Conservation (phyloP, 1,140 invertebrate species). For the Euglossa dilemma region DNA sequence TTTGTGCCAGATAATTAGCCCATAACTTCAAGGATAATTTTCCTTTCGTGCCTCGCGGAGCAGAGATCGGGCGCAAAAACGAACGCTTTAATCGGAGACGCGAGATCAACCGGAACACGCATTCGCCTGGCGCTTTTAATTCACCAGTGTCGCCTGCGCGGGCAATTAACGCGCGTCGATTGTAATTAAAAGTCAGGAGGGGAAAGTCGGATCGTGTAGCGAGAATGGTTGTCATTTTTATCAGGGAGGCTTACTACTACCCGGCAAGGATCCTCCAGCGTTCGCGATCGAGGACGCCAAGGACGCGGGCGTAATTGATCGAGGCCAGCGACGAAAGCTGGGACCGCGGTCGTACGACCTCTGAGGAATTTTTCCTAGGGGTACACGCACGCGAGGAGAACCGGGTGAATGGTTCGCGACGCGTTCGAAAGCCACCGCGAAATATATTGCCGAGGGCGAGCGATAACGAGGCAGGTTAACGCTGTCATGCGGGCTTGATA, state of each 20-base stretch:
- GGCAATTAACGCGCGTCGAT: background rate
- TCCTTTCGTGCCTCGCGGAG: background rate
- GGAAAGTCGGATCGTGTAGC: background rate
- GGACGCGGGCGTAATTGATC: conserved; percentile 33
- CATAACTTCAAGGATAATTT: background rate
- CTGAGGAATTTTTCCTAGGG: conserved; percentile 11
- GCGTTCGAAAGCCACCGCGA: conserved; percentile 52
- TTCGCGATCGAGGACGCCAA: background rate
- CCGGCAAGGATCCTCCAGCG: background rate
- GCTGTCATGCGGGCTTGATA: conserved; percentile 69
- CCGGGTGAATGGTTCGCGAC: conserved; percentile 60
- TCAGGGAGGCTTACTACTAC: background rate
- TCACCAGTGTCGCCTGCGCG: background rate
- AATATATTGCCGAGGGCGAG: conserved; percentile 70
- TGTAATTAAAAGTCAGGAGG: conserved; percentile 7
- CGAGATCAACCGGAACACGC: background rate
- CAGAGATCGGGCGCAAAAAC: too few species aligned
- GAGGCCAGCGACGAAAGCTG: conserved; percentile 34
- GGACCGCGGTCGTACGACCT: conserved; percentile 21
- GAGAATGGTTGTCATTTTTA: background rate
- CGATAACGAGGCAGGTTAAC: conserved; percentile 67
- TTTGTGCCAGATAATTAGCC: background rate
- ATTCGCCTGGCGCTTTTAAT: background rate
- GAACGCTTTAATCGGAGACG: background rate
- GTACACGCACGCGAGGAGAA: conserved; percentile 7